Percentiles rank a stretch among this genome's conserved stretches.
phyloP scores from a whole-genome alignment of 2,797 vertebrate genomes.

The Chrysolophus pictus region DNA sequence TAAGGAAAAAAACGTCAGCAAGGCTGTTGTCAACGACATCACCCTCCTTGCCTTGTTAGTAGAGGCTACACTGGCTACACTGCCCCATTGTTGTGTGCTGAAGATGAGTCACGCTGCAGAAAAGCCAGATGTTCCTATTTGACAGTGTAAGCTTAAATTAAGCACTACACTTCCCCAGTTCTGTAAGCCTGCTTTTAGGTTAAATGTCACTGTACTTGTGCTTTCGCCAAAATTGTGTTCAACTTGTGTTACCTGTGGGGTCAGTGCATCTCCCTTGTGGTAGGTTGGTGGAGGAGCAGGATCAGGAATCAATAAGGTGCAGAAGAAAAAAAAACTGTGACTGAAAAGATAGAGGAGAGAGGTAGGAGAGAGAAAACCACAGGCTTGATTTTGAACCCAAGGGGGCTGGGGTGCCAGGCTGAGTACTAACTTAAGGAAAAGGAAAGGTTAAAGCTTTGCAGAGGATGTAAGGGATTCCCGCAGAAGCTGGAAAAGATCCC shows the following conservation, averaged over 20 bases:
- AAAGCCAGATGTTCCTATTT: not conserved
- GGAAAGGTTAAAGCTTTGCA: not conserved
- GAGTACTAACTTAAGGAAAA: not conserved
- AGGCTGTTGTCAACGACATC: fast-evolving
- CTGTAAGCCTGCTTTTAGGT: not conserved
- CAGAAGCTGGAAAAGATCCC: not conserved
- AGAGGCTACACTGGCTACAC: fast-evolving
- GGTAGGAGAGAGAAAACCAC: not conserved
- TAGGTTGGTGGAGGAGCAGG: not conserved
- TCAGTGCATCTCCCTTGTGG: fast-evolving
- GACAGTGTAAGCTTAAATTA: not conserved
- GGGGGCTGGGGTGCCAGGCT: fast-evolving
- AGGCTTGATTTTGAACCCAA: not conserved
- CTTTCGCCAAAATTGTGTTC: not conserved
- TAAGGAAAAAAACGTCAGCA: fast-evolving
- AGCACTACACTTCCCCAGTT: fast-evolving
- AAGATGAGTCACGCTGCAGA: fast-evolving
- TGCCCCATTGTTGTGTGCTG: fast-evolving
- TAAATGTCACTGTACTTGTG: not conserved
- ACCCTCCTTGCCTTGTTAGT: fast-evolving
- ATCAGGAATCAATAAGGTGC: not conserved
- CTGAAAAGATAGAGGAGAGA: not conserved
- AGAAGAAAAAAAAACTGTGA: not conserved
- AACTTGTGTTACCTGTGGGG: not conserved
- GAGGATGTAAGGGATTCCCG: not conserved